Evolutionary conservation across 2,797 vertebrate genomes (phyloP).

Genomic region (Tamandua tetradactyla): DNA sequence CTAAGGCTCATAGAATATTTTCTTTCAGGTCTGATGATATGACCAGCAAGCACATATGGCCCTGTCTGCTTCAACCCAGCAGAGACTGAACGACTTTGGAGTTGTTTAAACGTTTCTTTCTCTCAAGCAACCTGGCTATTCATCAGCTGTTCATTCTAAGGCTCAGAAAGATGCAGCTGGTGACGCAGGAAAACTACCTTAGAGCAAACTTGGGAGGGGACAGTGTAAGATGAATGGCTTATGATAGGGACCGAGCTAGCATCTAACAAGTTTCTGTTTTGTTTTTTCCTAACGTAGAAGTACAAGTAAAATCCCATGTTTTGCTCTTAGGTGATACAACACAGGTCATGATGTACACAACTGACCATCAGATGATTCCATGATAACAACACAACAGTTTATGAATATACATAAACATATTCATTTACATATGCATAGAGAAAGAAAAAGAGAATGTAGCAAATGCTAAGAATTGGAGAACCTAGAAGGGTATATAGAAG

Average conservation of each 20-base stretch:
- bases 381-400: neutral
- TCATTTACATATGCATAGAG: neutral
- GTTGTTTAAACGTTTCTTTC: conserved; percentile 75
- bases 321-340: neutral
- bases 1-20: conserved; percentile 63
- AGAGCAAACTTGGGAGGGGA: neutral
- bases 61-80: conserved; percentile 30
- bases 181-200: neutral
- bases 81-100: conserved; percentile 62
- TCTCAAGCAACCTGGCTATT: conserved; percentile 56
- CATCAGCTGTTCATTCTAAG: conserved; percentile 60
- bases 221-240: neutral
- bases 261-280: neutral
- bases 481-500: neutral
- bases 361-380: neutral
- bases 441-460: neutral
- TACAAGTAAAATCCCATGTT: conserved; percentile 15
- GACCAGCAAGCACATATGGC: conserved; percentile 68
- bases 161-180: conserved; percentile 12
- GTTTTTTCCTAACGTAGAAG: neutral
- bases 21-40: conserved; percentile 65
- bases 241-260: neutral
- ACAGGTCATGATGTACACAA: neutral
- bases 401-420: neutral
- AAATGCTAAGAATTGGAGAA: conserved; percentile 40